phyloP scores from a whole-genome alignment of 2,797 vertebrate species.

The Smutsia temminckii region DNA sequence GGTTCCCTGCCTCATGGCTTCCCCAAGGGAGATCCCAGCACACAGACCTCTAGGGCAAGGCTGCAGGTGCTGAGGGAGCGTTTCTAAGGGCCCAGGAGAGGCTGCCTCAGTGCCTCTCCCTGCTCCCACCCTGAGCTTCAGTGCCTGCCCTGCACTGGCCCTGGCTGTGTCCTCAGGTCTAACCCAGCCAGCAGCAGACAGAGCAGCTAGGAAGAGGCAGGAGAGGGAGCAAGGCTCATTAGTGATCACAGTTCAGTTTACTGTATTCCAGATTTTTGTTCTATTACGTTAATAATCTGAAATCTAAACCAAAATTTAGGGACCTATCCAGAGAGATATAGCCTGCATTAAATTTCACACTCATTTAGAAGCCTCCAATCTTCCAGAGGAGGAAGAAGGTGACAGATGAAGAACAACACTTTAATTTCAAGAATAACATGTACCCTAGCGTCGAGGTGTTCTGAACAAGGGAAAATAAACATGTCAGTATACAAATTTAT shows the following conservation, averaged over 20 bases:
- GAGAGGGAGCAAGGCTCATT: neutral
- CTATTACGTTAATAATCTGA: constrained; percentile 23
- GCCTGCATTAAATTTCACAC: constrained; percentile 47
- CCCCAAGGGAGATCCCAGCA: neutral
- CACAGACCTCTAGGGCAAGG: too few relatives aligned
- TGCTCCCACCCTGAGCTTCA: neutral
- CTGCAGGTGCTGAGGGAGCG: neutral
- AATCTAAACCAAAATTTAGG: constrained; percentile 32
- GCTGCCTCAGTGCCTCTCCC: neutral
- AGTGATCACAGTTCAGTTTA: neutral
- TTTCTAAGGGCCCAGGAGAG: neutral
- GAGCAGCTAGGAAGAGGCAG: neutral
- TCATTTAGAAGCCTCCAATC: constrained; percentile 37
- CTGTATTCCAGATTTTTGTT: neutral
- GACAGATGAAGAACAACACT: constrained; percentile 39
- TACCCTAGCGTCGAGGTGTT: neutral
- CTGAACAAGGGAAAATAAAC: constrained; percentile 34
- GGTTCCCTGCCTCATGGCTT: neutral
- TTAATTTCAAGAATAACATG: constrained; percentile 39
- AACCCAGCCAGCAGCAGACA: neutral
- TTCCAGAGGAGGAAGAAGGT: constrained; percentile 40
- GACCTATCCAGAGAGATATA: constrained; percentile 16
- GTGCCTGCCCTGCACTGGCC: neutral
- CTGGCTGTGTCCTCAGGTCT: neutral
- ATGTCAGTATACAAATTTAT: constrained; percentile 16